Percentiles rank a stretch among this genome's conserved stretches.
Conservation (phyloP, 2,888 invertebrate species). For the Drosophila atroscutellata region DNA sequence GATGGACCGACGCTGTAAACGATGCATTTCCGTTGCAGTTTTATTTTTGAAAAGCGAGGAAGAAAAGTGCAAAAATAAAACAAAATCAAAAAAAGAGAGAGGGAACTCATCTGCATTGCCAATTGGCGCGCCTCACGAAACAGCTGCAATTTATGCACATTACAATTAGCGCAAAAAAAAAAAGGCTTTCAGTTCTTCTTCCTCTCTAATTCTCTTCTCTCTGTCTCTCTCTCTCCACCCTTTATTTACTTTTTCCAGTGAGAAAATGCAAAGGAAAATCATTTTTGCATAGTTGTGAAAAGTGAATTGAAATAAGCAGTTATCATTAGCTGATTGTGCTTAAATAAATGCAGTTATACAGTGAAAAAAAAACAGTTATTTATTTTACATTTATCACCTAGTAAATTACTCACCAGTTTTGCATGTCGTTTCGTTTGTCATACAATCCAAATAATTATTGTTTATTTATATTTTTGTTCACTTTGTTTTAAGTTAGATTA, state of each 20-base stretch:
- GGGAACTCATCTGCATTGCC: slow-evolving; percentile 75
- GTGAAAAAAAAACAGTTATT: not conserved
- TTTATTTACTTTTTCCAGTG: slow-evolving; percentile 2
- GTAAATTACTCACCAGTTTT: slow-evolving; percentile 43
- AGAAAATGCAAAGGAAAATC: slow-evolving; percentile 5
- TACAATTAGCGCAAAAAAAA: slow-evolving; percentile 58
- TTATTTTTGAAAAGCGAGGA: slow-evolving; percentile 44
- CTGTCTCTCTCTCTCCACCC: slow-evolving; percentile 4
- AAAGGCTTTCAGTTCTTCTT: slow-evolving; percentile 54
- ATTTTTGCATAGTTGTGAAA: not conserved
- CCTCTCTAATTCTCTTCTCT: slow-evolving; percentile 12
- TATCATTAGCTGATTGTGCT: slow-evolving; percentile 6
- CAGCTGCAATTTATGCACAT: slow-evolving; percentile 77
- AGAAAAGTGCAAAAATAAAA: slow-evolving; percentile 21
- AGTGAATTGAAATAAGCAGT: slow-evolving; percentile 21
- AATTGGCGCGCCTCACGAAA: slow-evolving; percentile 59
- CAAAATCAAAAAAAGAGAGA: slow-evolving; percentile 2
- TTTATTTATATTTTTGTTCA: slow-evolving; percentile 8
- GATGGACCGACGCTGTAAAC: slow-evolving; percentile 55
- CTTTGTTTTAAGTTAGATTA: slow-evolving; percentile 22
- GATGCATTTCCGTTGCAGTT: slow-evolving; percentile 73
- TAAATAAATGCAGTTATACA: too few relatives aligned
- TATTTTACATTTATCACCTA: not conserved
- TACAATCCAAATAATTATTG: slow-evolving; percentile 35
- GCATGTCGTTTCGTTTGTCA: slow-evolving; percentile 28